Percentiles rank a stretch among this genome's conserved stretches.
phyloP scores from a whole-genome alignment of 1,140 invertebrate species.

The Palaemon carinicauda region DNA sequence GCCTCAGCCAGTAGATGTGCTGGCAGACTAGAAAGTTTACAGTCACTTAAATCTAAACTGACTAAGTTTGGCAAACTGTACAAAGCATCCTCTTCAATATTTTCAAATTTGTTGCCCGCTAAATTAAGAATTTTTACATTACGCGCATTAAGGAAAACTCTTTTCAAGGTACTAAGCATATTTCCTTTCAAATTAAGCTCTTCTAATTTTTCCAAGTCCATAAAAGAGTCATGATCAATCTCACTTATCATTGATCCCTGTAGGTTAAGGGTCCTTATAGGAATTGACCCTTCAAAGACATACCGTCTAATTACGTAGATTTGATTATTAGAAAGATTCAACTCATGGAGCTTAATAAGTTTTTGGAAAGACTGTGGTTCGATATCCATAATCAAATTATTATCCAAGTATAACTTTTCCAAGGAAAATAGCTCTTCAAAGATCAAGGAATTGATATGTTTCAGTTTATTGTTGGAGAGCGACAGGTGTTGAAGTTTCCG shows the following conservation, averaged over 20 bases:
- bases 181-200: constrained; percentile 80
- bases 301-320: constrained; percentile 62
- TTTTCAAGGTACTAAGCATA: constrained; percentile 74
- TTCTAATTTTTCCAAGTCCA: constrained; percentile 72
- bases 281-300: constrained; percentile 72
- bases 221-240: constrained; percentile 74
- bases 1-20: constrained; percentile 56
- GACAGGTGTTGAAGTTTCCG: constrained; percentile 48
- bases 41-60: constrained; percentile 67
- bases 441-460: constrained; percentile 47
- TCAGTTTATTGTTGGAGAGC: constrained; percentile 56
- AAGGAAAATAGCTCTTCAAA: constrained; percentile 57
- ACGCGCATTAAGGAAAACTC: constrained; percentile 74
- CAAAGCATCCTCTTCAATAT: constrained; percentile 71
- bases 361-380: constrained; percentile 65
- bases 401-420: constrained; percentile 46
- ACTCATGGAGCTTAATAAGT: constrained; percentile 66
- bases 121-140: constrained; percentile 69
- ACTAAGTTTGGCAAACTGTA: constrained; percentile 79
- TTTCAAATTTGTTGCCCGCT: constrained; percentile 78
- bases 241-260: constrained; percentile 71
- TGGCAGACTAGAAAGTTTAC: constrained; percentile 52
- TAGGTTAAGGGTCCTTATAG: constrained; percentile 70
- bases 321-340: constrained; percentile 72
- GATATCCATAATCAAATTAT: constrained; percentile 72